These are phyloP conservation scores for Falco peregrinus DNA, from an alignment of 2,797 vertebrate species.

Conservation along the genomic window DNA sequence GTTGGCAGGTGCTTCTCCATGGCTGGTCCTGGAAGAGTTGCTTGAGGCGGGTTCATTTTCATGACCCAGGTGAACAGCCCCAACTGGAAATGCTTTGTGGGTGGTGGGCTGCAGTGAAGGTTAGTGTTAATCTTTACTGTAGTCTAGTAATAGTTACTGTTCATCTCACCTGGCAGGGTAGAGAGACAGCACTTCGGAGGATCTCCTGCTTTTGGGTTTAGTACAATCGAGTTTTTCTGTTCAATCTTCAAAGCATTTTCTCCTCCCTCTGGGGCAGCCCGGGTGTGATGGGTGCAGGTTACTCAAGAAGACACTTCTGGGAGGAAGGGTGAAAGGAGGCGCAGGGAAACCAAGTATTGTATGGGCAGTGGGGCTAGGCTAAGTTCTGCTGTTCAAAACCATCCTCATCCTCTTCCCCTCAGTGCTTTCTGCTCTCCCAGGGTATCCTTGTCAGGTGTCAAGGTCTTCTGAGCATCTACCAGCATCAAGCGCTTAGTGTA, in stretches of 20 bases:
- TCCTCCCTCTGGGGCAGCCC: not conserved
- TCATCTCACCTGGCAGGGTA: fast-evolving
- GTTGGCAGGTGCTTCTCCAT: not conserved
- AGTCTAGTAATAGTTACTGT: fast-evolving
- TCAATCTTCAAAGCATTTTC: not conserved
- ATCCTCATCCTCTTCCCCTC: not conserved
- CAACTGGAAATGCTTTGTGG: not conserved
- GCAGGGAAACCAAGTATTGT: fast-evolving
- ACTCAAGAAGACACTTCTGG: not conserved
- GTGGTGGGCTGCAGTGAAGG: not conserved
- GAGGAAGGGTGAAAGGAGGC: fast-evolving
- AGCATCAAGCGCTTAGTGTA: fast-evolving
- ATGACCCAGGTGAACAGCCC: not conserved
- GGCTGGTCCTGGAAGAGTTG: not conserved
- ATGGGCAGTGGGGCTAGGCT: not conserved
- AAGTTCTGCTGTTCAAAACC: not conserved
- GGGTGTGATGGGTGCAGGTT: not conserved
- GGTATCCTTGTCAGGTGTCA: not conserved
- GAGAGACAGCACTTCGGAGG: not conserved
- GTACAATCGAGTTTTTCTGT: not conserved
- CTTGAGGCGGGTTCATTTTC: not conserved
- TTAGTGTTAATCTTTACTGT: no score
- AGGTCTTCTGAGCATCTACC: not conserved
- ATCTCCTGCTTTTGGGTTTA: not conserved
- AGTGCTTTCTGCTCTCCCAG: not conserved